A percentile compares a stretch with the other conserved stretches of the same genome.
Evolutionary conservation across 2,888 invertebrate species (phyloP).

Genomic region (Lasioglossum oenotherae): DNA sequence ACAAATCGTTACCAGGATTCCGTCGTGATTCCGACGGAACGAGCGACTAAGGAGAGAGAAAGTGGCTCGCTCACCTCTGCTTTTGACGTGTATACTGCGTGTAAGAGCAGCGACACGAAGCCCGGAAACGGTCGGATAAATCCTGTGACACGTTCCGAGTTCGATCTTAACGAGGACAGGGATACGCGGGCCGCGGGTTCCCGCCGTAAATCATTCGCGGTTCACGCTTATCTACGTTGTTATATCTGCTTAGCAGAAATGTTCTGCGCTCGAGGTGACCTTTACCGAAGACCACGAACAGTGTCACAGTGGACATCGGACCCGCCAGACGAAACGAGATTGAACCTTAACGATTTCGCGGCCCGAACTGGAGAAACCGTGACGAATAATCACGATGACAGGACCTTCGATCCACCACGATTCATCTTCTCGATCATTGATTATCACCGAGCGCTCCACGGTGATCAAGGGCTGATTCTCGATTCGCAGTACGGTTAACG

Average conservation of each 20-base stretch:
- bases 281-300: constrained; percentile 43
- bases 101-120: constrained; percentile 30
- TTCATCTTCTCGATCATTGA: constrained; percentile 24
- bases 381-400: constrained; percentile 13
- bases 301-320: constrained; percentile 39
- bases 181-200: constrained; percentile 54
- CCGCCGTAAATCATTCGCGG: constrained; percentile 67
- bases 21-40: neutral
- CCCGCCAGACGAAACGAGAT: neutral
- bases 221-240: constrained; percentile 68
- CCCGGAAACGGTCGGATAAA: constrained; percentile 46
- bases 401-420: constrained; percentile 39
- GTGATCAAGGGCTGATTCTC: constrained; percentile 2
- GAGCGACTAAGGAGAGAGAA: constrained; percentile 12
- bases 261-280: constrained; percentile 51
- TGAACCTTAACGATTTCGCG: neutral
- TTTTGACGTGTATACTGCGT: constrained; percentile 14
- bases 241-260: constrained; percentile 64
- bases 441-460: neutral
- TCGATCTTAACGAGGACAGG: constrained; percentile 68
- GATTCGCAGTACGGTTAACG: neutral
- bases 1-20: neutral
- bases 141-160: constrained; percentile 52
- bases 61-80: constrained; percentile 22
- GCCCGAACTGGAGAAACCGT: neutral